phyloP scores from a whole-genome alignment of 2,888 invertebrate species.

The Oscheius sp. region DNA sequence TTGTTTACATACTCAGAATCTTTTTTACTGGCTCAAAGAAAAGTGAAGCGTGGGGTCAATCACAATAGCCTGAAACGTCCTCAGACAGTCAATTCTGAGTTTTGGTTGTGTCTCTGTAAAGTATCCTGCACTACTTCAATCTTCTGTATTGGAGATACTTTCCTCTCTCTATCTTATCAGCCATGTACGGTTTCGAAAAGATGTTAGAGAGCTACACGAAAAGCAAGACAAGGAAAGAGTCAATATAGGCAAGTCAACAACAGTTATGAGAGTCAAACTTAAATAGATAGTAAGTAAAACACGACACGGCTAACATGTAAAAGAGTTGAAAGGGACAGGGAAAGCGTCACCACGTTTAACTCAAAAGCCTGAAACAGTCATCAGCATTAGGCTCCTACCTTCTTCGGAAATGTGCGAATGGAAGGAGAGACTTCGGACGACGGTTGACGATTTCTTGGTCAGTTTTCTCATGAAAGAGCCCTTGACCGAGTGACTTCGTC shows the following conservation, averaged over 20 bases:
- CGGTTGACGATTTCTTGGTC: constrained; percentile 41
- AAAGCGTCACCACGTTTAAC: background rate
- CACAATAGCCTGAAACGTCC: too few relatives aligned
- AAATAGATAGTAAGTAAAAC: background rate
- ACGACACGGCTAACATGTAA: constrained; percentile 12
- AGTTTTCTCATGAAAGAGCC: constrained; percentile 51
- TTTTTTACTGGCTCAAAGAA: too few relatives aligned
- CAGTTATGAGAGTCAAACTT: background rate
- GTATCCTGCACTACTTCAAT: too few relatives aligned
- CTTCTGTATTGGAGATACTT: too few relatives aligned
- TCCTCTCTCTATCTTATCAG: too few relatives aligned
- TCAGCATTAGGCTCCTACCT: constrained; percentile 32
- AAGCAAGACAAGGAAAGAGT: constrained; percentile 18
- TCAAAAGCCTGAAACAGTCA: background rate
- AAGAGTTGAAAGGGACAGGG: background rate
- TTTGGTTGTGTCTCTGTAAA: too few relatives aligned
- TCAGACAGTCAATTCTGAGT: too few relatives aligned
- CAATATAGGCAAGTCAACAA: background rate
- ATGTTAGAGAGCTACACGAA: background rate
- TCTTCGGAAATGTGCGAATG: constrained; percentile 57
- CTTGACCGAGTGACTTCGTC: constrained; percentile 55
- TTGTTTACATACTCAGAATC: too few relatives aligned
- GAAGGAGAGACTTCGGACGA: constrained; percentile 48
- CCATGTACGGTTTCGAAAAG: too few relatives aligned
- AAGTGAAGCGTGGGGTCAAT: too few relatives aligned